A percentile compares a stretch with the other conserved stretches of the same genome.
Evolutionary conservation across 2,888 invertebrate species (phyloP).

Genomic region (Caenorhabditis plicata): DNA sequence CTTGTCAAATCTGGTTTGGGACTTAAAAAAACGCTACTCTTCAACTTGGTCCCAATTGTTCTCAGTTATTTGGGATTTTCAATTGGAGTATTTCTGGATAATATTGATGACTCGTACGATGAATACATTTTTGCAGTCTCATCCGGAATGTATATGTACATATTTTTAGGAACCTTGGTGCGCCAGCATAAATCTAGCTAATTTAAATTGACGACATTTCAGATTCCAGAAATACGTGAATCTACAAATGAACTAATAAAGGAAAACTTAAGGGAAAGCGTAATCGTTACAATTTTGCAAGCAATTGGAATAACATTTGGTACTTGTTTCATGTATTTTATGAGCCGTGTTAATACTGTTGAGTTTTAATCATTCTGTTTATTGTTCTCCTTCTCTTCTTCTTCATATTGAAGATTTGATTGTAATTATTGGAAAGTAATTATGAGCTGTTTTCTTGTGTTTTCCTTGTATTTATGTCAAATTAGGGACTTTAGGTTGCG

Average conservation of each 20-base stretch:
- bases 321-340: slow-evolving; percentile 51
- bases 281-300: slow-evolving; percentile 49
- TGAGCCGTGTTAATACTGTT: slow-evolving; percentile 39
- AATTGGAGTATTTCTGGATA: slow-evolving; percentile 54
- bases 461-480: too few species aligned
- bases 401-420: too few species aligned
- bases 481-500: too few species aligned
- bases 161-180: slow-evolving; percentile 63
- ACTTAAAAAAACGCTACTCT: slow-evolving; percentile 49
- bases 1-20: slow-evolving; percentile 60
- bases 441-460: too few species aligned
- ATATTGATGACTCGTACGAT: slow-evolving; percentile 57
- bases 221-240: slow-evolving; percentile 63
- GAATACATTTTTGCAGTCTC: slow-evolving; percentile 59
- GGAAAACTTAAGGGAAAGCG: slow-evolving; percentile 47
- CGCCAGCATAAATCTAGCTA: slow-evolving; percentile 9
- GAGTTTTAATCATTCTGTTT: slow-evolving; percentile 13
- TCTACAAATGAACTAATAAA: slow-evolving; percentile 54
- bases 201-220: slow-evolving; percentile 7
- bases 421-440: too few species aligned
- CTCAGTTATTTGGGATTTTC: slow-evolving; percentile 56
- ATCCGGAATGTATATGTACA: slow-evolving; percentile 63
- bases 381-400: too few species aligned
- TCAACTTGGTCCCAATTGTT: slow-evolving; percentile 57
- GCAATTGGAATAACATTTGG: slow-evolving; percentile 47